phyloP scores from a whole-genome alignment of 2,888 invertebrate genomes.

The Acleris cristana region DNA sequence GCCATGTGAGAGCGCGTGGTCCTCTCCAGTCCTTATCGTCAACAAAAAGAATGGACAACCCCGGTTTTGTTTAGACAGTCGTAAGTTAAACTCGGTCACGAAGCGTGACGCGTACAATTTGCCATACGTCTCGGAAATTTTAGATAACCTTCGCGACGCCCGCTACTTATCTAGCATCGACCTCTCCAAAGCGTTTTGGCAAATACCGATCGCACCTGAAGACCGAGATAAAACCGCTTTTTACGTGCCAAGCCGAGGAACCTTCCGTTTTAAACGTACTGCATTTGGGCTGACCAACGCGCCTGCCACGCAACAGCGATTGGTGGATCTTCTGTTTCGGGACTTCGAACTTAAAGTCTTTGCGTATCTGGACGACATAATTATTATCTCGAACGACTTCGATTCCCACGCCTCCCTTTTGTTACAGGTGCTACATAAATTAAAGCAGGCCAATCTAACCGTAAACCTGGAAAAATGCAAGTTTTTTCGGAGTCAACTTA shows the following conservation, averaged over 20 bases:
- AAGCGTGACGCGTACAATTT: constrained; percentile 37
- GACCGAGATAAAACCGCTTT: neutral
- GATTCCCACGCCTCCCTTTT: constrained; percentile 31
- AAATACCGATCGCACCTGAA: neutral
- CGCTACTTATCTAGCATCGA: constrained; percentile 37
- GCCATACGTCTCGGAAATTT: constrained; percentile 39
- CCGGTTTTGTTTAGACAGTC: no score
- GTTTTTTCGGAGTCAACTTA: constrained; percentile 36
- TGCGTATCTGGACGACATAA: constrained; percentile 43
- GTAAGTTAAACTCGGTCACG: no score
- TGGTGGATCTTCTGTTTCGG: constrained; percentile 33
- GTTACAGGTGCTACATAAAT: constrained; percentile 35
- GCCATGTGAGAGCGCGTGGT: neutral
- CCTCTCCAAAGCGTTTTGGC: constrained; percentile 15
- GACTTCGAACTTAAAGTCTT: constrained; percentile 40
- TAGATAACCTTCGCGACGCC: constrained; percentile 39
- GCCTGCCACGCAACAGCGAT: constrained; percentile 1
- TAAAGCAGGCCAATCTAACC: constrained; percentile 37
- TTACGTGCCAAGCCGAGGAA: neutral
- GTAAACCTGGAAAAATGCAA: neutral
- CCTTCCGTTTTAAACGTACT: neutral
- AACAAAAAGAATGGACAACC: neutral
- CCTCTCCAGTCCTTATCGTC: neutral
- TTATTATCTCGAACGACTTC: constrained; percentile 12
- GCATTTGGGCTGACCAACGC: constrained; percentile 2